These are phyloP conservation scores for Ficedula albicollis DNA, from an alignment of 2,797 vertebrate genomes.

Conservation along the genomic window DNA sequence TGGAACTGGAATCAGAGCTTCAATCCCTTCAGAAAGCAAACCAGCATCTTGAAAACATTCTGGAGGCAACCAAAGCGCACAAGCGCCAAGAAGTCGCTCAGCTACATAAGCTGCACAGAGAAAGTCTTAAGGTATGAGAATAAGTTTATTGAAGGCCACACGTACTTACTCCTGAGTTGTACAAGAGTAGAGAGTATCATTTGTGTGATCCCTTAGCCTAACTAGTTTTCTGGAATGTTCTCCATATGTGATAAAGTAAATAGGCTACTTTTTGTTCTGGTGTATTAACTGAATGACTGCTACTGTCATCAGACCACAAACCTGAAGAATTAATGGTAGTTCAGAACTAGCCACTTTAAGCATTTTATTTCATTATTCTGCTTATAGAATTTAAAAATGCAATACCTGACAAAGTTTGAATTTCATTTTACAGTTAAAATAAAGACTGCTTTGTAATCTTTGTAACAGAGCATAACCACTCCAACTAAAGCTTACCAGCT, in stretches of 20 bases:
- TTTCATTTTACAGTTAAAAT: background rate
- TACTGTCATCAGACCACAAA: background rate
- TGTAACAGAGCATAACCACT: constrained; percentile 88
- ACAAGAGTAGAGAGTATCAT: background rate
- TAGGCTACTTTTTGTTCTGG: background rate
- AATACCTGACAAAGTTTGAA: background rate
- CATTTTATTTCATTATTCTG: background rate
- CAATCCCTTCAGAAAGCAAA: constrained; percentile 91
- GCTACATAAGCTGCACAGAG: constrained; percentile 89
- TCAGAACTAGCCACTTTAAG: background rate
- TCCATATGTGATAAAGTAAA: background rate
- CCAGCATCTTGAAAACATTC: constrained; percentile 91
- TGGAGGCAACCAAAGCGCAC: constrained; percentile 90
- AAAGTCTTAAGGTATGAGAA: constrained; percentile 88
- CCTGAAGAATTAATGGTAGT: background rate
- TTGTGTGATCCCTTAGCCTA: background rate
- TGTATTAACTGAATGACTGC: background rate
- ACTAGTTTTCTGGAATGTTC: background rate
- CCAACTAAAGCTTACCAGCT: constrained; percentile 89
- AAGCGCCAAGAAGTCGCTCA: constrained; percentile 90
- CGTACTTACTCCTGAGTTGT: background rate
- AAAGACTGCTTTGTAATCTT: background rate
- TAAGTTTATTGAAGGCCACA: background rate
- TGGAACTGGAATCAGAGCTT: constrained; percentile 90
- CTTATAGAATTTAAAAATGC: background rate